Evolutionary conservation across 2,113 vertebrate species (phyloP).

Genomic region (Caloenas nicobarica): DNA sequence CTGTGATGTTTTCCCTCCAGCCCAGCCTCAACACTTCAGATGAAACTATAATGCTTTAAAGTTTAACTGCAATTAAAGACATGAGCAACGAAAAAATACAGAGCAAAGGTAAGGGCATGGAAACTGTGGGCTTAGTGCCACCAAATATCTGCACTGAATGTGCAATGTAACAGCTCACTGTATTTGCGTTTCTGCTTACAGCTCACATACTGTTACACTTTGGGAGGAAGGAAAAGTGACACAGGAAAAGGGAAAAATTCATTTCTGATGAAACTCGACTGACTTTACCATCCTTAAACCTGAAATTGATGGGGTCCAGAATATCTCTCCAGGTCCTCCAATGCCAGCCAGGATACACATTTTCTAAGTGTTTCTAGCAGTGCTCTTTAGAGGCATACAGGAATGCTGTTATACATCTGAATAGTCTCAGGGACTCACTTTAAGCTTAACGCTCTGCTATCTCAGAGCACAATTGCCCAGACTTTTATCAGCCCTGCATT

Average conservation of each 20-base stretch:
- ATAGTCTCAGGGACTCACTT: neutral
- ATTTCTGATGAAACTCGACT: neutral
- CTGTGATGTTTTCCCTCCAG: slow-evolving; percentile 33
- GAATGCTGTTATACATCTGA: neutral
- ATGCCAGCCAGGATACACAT: neutral
- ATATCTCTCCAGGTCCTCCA: neutral
- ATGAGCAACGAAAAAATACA: neutral
- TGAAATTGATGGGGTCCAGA: neutral
- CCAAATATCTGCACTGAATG: neutral
- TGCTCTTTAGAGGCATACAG: neutral
- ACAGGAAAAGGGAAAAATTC: neutral
- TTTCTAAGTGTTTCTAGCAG: neutral
- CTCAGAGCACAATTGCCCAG: neutral
- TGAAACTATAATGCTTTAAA: slow-evolving; percentile 23
- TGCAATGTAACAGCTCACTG: neutral
- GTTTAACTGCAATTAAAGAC: slow-evolving; percentile 40
- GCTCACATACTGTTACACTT: slow-evolving; percentile 6
- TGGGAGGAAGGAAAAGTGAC: neutral
- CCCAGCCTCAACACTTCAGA: slow-evolving; percentile 35
- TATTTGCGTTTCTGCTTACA: neutral
- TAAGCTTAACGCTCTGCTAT: neutral
- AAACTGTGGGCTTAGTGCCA: slow-evolving; percentile 6
- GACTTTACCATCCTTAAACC: neutral
- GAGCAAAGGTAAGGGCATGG: slow-evolving; percentile 37
- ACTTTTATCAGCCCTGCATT: neutral